A percentile compares a stretch with the other conserved stretches of the same genome.
phyloP scores from a whole-genome alignment of 2,888 invertebrate species.

The Augochlorella aurata region DNA sequence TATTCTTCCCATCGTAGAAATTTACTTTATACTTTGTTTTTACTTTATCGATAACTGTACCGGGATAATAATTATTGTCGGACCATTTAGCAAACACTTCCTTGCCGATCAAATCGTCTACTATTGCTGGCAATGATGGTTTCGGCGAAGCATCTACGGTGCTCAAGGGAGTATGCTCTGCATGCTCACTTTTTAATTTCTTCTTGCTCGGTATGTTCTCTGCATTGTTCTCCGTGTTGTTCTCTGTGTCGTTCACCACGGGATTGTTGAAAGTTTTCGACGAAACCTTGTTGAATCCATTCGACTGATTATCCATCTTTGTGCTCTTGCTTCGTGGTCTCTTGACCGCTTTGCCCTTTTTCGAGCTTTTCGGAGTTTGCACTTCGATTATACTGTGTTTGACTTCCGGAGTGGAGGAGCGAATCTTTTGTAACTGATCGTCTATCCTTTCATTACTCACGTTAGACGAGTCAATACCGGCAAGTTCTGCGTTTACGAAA shows the following conservation, averaged over 20 bases:
- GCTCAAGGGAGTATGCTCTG: background rate
- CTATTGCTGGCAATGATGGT: background rate
- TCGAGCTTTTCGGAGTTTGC: slow-evolving; percentile 83
- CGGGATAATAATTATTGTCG: slow-evolving; percentile 87
- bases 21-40: slow-evolving; percentile 86
- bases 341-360: slow-evolving; percentile 82
- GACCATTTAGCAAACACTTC: slow-evolving; percentile 87
- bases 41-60: slow-evolving; percentile 84
- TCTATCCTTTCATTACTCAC: slow-evolving; percentile 68
- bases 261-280: slow-evolving; percentile 13
- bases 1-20: slow-evolving; percentile 86
- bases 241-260: slow-evolving; percentile 18
- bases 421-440: slow-evolving; percentile 68
- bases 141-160: background rate
- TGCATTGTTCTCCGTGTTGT: too few relatives aligned
- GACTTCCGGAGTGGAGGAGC: slow-evolving; percentile 76
- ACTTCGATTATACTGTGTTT: slow-evolving; percentile 80
- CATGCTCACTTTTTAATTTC: slow-evolving; percentile 48
- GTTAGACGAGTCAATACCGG: slow-evolving; percentile 66
- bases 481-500: slow-evolving; percentile 67
- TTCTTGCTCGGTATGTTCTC: slow-evolving; percentile 32
- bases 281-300: slow-evolving; percentile 28
- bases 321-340: slow-evolving; percentile 78
- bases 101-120: slow-evolving; percentile 73
- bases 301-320: slow-evolving; percentile 35